Evolutionary conservation across 1,140 invertebrate genomes (phyloP).

Genomic region (Drosophila orena): DNA sequence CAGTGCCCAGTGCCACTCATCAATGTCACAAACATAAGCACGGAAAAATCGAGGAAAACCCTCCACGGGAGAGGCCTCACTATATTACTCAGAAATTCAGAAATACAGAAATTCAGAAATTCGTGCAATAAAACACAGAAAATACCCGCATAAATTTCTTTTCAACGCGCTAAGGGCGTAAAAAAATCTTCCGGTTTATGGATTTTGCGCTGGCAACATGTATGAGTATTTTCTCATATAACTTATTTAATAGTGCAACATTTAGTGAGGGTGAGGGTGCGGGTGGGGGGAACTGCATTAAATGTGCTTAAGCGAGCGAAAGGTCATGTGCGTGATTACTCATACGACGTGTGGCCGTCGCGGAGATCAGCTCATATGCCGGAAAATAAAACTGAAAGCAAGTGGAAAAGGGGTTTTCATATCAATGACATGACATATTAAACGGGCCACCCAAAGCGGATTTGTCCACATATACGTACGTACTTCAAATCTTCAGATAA

Average conservation of each 20-base stretch:
- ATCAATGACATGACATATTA: slow-evolving; percentile 76
- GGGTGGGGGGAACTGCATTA: slow-evolving; percentile 20
- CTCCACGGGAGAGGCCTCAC: slow-evolving; percentile 14
- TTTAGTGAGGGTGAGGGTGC: neutral
- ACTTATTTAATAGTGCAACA: slow-evolving; percentile 39
- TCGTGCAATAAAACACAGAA: slow-evolving; percentile 58
- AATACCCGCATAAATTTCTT: slow-evolving; percentile 50
- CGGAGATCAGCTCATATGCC: slow-evolving; percentile 31
- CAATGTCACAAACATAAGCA: slow-evolving; percentile 46
- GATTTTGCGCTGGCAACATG: slow-evolving; percentile 36
- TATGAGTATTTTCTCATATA: slow-evolving; percentile 37
- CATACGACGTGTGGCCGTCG: slow-evolving; percentile 55
- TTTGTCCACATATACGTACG: slow-evolving; percentile 30
- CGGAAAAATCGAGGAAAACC: slow-evolving; percentile 29
- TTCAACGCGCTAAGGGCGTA: slow-evolving; percentile 45
- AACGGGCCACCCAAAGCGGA: slow-evolving; percentile 69
- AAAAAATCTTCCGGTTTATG: slow-evolving; percentile 49
- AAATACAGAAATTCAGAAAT: slow-evolving; percentile 58
- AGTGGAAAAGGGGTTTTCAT: slow-evolving; percentile 47
- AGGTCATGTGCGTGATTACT: slow-evolving; percentile 80
- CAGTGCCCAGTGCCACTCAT: slow-evolving; percentile 41
- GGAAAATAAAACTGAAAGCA: slow-evolving; percentile 28
- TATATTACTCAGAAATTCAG: slow-evolving; percentile 50
- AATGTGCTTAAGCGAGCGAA: slow-evolving; percentile 59
- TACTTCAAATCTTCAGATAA: slow-evolving; percentile 46